Conservation (phyloP, 2,797 vertebrate species). For the Sphenopsis melanotis region DNA sequence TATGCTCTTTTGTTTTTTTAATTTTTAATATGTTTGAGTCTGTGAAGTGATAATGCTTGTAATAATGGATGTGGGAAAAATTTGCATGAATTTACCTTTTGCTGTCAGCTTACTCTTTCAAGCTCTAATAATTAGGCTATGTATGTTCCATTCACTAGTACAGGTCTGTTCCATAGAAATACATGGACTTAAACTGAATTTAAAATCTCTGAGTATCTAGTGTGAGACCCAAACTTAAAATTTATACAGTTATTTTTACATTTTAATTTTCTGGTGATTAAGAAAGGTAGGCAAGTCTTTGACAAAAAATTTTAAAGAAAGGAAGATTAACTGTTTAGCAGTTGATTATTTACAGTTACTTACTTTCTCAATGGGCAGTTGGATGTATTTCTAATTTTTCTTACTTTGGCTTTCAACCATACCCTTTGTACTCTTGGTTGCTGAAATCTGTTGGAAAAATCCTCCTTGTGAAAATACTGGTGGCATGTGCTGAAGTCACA, state of each 20-base stretch:
- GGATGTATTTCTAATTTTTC: not conserved
- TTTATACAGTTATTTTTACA: not conserved
- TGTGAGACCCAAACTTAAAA: not conserved
- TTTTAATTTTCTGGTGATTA: not conserved
- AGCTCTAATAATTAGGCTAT: not conserved
- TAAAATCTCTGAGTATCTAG: not conserved
- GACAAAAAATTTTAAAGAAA: not conserved
- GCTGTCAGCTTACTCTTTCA: not conserved
- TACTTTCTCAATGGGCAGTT: not conserved
- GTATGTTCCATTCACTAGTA: rapidly evolving
- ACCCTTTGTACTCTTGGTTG: not conserved
- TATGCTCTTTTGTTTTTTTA: not conserved
- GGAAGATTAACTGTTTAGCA: not conserved
- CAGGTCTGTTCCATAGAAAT: not conserved
- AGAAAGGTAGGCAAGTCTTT: not conserved
- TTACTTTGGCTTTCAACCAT: not conserved
- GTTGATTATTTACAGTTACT: not conserved
- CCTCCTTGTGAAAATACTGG: not conserved
- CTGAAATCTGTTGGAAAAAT: not conserved
- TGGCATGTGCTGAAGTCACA: not conserved
- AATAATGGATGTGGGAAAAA: not conserved
- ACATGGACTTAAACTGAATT: not conserved
- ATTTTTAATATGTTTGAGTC: not conserved
- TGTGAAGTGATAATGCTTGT: not conserved
- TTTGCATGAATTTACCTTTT: not conserved